Percentiles rank a stretch among this genome's conserved stretches.
These are phyloP conservation scores for Vanacampus margaritifer DNA, from an alignment of 2,113 vertebrate species.

Conservation along the genomic window DNA sequence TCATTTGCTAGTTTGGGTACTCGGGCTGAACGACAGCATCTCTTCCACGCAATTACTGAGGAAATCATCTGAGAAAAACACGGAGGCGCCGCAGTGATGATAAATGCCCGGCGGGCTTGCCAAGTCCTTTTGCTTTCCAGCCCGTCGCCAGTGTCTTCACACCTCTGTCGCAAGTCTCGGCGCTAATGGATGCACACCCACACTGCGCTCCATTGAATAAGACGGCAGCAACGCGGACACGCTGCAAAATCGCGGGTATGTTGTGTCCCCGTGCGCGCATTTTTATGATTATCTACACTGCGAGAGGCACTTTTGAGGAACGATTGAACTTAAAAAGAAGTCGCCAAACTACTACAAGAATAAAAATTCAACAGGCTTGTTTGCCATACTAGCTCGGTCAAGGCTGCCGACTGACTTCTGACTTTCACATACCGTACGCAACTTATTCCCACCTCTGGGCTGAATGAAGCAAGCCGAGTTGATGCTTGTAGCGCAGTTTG, in stretches of 20 bases:
- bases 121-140: constrained; percentile 45
- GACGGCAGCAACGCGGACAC: constrained; percentile 49
- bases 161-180: constrained; percentile 49
- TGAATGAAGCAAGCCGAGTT: background rate
- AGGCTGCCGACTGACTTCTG: no score
- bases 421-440: no score
- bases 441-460: background rate
- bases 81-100: background rate
- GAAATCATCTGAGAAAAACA: background rate
- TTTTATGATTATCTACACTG: constrained; percentile 25
- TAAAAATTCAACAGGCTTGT: no score
- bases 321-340: background rate
- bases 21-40: background rate
- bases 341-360: background rate
- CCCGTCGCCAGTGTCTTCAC: constrained; percentile 48
- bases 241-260: constrained; percentile 53
- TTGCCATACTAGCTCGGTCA: no score
- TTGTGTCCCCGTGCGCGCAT: constrained; percentile 47
- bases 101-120: background rate
- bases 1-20: background rate
- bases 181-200: constrained; percentile 67
- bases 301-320: background rate
- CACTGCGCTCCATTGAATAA: constrained; percentile 52
- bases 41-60: background rate
- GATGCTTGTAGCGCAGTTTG: background rate